These are phyloP conservation scores for Limnephilus auricula DNA, from an alignment of 2,888 invertebrate species.

Conservation along the genomic window DNA sequence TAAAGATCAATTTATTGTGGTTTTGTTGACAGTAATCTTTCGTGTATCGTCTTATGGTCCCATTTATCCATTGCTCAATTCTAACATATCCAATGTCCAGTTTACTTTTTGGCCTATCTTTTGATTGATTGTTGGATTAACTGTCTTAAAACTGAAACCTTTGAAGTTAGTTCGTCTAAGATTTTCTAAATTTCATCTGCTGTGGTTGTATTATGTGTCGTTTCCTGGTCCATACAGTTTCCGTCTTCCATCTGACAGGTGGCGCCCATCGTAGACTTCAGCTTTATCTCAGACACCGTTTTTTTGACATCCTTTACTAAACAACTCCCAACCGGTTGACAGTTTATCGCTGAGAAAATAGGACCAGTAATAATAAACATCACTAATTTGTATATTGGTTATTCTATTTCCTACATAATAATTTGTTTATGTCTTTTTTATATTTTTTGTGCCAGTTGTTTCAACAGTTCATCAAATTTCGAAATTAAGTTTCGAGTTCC, in stretches of 20 bases:
- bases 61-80: neutral
- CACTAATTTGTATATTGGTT: neutral
- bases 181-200: neutral
- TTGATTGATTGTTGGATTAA: neutral
- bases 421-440: too few species aligned
- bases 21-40: neutral
- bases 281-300: neutral
- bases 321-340: neutral
- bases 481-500: too few species aligned
- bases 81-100: neutral
- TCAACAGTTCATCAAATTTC: too few species aligned
- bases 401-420: neutral
- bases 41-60: neutral
- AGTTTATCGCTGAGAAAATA: neutral
- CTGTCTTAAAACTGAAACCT: neutral
- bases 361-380: neutral
- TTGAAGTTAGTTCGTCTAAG: neutral
- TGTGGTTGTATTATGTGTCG: neutral
- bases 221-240: neutral
- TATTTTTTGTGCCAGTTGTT: too few species aligned
- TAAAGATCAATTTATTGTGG: too few species aligned
- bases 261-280: slow-evolving; percentile 15
- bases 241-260: slow-evolving; percentile 15
- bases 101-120: neutral
- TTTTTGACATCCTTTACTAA: slow-evolving; percentile 23